A percentile compares a stretch with the other conserved stretches of the same genome.
Evolutionary conservation across 2,113 vertebrate species (phyloP).

Genomic region (Prochilodus magdalenae): DNA sequence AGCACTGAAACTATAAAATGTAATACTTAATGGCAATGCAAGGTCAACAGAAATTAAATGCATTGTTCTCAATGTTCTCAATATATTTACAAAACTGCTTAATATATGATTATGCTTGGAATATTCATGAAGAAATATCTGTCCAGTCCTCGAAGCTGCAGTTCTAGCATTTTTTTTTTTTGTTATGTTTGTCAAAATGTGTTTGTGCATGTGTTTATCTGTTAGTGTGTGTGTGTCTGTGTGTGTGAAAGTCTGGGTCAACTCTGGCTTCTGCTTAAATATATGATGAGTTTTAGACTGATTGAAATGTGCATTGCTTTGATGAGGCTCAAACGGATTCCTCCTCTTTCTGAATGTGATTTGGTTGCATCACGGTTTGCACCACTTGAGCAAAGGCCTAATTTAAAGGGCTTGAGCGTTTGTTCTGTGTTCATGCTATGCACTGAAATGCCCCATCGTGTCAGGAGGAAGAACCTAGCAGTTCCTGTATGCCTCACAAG

Average conservation of each 20-base stretch:
- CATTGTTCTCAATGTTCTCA: too few species aligned
- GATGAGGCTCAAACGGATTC: conserved; percentile 58
- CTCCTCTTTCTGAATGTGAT: not conserved
- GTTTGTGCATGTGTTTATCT: not conserved
- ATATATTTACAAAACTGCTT: too few species aligned
- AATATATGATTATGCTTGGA: too few species aligned
- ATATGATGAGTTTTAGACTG: conserved; percentile 44
- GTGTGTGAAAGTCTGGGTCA: not conserved
- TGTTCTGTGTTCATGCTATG: not conserved
- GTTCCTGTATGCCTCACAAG: not conserved
- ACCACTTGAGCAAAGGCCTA: not conserved
- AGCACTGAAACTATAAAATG: too few species aligned
- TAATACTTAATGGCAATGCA: too few species aligned
- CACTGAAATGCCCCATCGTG: not conserved
- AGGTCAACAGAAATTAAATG: too few species aligned
- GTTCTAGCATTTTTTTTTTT: not conserved
- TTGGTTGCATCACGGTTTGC: conserved; percentile 6
- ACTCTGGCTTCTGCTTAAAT: not conserved
- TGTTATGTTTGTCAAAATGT: not conserved
- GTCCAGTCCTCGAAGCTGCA: not conserved
- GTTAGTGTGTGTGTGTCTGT: not conserved
- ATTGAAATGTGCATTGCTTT: conserved; percentile 68
- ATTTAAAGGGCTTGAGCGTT: not conserved
- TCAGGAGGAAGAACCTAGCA: not conserved
- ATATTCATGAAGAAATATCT: too few species aligned